Conservation (phyloP, 2,888 invertebrate species). For the Hypena proboscidalis region DNA sequence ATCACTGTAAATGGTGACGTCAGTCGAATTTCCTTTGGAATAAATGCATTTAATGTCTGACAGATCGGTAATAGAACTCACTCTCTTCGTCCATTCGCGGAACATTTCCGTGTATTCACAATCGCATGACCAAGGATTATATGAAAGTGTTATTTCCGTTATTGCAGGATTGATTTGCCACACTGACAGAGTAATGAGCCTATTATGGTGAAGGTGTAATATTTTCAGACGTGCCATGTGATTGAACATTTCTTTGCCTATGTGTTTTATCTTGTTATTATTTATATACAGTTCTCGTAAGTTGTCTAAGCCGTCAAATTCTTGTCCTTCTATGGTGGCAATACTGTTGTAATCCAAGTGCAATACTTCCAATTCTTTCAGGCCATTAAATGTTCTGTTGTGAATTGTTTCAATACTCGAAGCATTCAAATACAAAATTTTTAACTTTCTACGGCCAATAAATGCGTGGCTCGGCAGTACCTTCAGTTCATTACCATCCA, state of each 20-base stretch:
- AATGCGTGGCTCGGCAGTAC: slow-evolving; percentile 93
- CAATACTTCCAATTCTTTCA: slow-evolving; percentile 90
- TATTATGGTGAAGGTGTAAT: slow-evolving; percentile 90
- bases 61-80: slow-evolving; percentile 88
- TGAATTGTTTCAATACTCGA: slow-evolving; percentile 92
- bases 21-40: slow-evolving; percentile 83
- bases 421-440: slow-evolving; percentile 90
- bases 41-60: slow-evolving; percentile 88
- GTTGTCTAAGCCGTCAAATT: slow-evolving; percentile 91
- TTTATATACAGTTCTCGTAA: slow-evolving; percentile 90
- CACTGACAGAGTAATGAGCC: slow-evolving; percentile 88
- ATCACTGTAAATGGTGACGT: slow-evolving; percentile 84
- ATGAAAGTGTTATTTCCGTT: slow-evolving; percentile 88
- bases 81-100: slow-evolving; percentile 90
- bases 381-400: slow-evolving; percentile 94
- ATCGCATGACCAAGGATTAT: slow-evolving; percentile 93
- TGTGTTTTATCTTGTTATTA: slow-evolving; percentile 88
- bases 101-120: slow-evolving; percentile 91
- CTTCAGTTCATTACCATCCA: slow-evolving; percentile 93
- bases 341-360: slow-evolving; percentile 91
- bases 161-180: slow-evolving; percentile 89
- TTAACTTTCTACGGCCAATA: slow-evolving; percentile 92
- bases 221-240: slow-evolving; percentile 87
- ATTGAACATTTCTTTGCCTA: slow-evolving; percentile 90
- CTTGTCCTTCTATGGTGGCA: slow-evolving; percentile 89